phyloP scores from a whole-genome alignment of 2,797 vertebrate genomes.

The Distichodus sexfasciatus region DNA sequence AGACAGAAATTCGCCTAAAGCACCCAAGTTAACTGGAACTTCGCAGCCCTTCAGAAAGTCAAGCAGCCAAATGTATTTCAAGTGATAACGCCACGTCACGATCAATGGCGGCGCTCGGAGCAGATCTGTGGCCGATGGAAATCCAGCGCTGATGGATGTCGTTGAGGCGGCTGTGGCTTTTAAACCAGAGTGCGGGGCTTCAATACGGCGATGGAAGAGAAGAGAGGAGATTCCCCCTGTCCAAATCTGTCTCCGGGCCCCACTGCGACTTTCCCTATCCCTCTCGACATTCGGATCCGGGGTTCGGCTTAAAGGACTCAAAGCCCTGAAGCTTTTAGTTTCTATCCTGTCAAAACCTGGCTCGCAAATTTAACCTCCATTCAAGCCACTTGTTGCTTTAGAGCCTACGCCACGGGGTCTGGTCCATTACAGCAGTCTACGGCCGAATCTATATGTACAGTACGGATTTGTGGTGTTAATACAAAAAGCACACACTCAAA shows the following conservation, averaged over 20 bases:
- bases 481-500: no score
- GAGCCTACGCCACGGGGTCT: no score
- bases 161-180: slow-evolving; percentile 18
- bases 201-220: slow-evolving; percentile 5
- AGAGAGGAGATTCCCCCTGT: neutral
- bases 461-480: no score
- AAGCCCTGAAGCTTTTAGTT: no score
- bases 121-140: slow-evolving; percentile 27
- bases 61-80: slow-evolving; percentile 38
- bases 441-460: no score
- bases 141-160: slow-evolving; percentile 37
- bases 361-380: no score
- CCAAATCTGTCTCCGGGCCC: neutral
- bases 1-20: neutral
- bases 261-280: neutral
- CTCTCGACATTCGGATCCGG: neutral
- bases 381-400: no score
- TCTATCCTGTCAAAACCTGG: no score
- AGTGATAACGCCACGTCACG: slow-evolving; percentile 22
- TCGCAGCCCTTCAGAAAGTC: slow-evolving; percentile 36
- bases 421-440: no score
- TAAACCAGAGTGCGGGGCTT: neutral
- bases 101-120: slow-evolving; percentile 17
- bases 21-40: slow-evolving; percentile 26
- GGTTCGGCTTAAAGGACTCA: neutral